phyloP scores from a whole-genome alignment of 2,797 vertebrate species.

The Cuculus canorus region DNA sequence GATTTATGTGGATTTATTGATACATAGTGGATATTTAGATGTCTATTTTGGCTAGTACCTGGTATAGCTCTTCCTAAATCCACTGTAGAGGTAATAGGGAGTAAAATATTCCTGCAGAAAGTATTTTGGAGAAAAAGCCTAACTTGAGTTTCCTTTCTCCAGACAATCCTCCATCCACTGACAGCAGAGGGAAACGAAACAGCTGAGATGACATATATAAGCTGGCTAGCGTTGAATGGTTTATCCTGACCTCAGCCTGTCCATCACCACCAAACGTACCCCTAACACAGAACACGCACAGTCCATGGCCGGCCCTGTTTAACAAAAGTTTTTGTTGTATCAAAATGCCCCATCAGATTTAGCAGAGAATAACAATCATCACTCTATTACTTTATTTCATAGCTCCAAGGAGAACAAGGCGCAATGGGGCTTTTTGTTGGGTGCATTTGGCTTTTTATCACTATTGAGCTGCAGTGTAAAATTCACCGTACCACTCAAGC shows the following conservation, averaged over 20 bases:
- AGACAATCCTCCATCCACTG: not conserved
- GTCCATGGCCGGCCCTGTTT: not conserved
- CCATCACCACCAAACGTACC: not conserved
- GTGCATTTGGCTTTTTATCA: not conserved
- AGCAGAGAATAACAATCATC: not conserved
- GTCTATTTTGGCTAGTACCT: not conserved
- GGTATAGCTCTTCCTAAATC: not conserved
- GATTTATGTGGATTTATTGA: not conserved
- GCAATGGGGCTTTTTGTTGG: not conserved
- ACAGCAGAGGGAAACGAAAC: not conserved
- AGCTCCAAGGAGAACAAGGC: not conserved
- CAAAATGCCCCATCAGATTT: not conserved
- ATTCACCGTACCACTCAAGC: not conserved
- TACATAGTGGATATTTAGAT: not conserved
- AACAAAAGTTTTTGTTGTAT: not conserved
- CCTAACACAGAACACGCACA: not conserved
- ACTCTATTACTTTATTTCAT: not conserved
- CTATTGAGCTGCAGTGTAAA: not conserved
- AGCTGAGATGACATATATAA: not conserved
- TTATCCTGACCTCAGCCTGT: not conserved
- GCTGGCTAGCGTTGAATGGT: fast-evolving
- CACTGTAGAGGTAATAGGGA: not conserved
- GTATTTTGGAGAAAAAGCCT: not conserved
- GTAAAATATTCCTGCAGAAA: not conserved
- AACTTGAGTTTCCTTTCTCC: not conserved